phyloP scores from a whole-genome alignment of 2,797 vertebrate genomes.

The Nasua narica region DNA sequence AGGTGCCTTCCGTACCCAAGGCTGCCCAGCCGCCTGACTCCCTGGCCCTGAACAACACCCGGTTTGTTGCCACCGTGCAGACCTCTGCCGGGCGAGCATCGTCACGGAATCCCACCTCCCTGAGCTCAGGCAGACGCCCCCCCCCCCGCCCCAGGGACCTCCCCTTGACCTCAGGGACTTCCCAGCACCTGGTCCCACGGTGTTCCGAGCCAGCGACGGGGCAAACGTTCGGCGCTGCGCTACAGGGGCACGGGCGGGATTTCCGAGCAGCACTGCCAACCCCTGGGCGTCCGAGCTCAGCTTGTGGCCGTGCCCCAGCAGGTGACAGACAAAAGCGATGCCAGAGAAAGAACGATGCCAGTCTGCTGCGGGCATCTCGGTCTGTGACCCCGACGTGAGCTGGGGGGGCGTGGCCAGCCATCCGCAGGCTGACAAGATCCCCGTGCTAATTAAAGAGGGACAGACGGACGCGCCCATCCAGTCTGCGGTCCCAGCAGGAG shows the following conservation, averaged over 20 bases:
- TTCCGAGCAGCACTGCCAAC: fast-evolving
- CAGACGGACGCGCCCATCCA: fast-evolving
- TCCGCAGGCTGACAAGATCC: not conserved
- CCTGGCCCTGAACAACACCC: too few relatives aligned
- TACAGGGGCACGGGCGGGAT: fast-evolving
- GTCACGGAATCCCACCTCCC: not conserved
- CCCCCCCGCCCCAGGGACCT: not conserved
- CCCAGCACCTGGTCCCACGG: fast-evolving
- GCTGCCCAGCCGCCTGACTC: too few relatives aligned
- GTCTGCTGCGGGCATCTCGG: fast-evolving
- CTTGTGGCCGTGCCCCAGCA: fast-evolving
- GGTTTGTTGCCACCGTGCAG: fast-evolving
- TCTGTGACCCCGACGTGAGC: fast-evolving
- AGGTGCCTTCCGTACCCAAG: fast-evolving
- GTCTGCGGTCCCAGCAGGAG: not conserved
- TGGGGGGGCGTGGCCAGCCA: fast-evolving
- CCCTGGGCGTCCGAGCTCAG: fast-evolving
- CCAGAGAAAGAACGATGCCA: fast-evolving
- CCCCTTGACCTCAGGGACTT: not conserved
- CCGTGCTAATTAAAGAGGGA: fast-evolving
- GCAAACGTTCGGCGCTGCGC: fast-evolving
- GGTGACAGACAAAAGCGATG: fast-evolving
- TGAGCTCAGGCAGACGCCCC: not conserved
- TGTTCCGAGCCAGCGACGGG: fast-evolving
- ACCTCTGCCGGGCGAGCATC: not conserved